These are phyloP conservation scores for Megaceryle alcyon DNA, from an alignment of 2,797 vertebrate genomes.

Conservation along the genomic window DNA sequence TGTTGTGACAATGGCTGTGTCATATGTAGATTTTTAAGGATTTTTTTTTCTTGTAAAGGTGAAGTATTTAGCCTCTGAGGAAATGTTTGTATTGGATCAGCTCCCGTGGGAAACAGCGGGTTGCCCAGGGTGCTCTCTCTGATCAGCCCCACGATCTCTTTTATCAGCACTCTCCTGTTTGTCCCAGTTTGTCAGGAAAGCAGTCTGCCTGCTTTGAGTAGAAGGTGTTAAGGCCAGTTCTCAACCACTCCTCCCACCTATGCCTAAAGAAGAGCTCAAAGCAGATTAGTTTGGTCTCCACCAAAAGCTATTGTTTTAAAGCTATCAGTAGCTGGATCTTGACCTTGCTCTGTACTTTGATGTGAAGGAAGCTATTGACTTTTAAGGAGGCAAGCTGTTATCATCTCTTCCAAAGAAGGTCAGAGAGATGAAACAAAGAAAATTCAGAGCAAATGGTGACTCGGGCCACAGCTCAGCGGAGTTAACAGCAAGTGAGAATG, in stretches of 20 bases:
- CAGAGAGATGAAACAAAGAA: conserved; percentile 20
- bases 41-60: not conserved
- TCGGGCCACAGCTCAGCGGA: not conserved
- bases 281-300: not conserved
- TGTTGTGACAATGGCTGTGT: not conserved
- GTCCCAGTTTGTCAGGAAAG: not conserved
- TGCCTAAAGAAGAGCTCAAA: not conserved
- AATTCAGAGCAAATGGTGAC: not conserved
- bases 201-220: not conserved
- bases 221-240: not conserved
- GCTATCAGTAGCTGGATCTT: not conserved
- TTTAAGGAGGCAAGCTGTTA: not conserved
- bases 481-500: not conserved
- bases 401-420: not conserved
- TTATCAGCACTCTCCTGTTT: not conserved
- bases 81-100: not conserved
- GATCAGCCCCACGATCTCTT: not conserved
- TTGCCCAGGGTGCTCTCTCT: not conserved
- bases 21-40: not conserved
- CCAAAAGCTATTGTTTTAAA: conserved; percentile 31
- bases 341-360: conserved; percentile 14
- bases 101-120: not conserved
- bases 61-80: not conserved
- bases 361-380: not conserved
- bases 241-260: not conserved